Evolutionary conservation across 2,113 vertebrate species (phyloP).

Genomic region (Paralichthys olivaceus): DNA sequence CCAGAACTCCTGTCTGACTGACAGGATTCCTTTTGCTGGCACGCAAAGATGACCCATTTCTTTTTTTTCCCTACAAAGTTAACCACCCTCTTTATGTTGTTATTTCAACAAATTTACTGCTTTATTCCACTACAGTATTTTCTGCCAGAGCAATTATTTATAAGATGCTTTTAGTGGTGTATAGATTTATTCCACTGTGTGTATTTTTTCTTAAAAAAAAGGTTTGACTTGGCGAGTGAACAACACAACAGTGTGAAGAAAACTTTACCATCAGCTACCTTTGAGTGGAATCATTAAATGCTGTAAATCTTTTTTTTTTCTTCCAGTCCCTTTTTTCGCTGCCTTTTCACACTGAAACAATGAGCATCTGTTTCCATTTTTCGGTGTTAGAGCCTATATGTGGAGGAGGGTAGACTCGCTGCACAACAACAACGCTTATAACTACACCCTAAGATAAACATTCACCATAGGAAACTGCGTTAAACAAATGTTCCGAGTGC

Average conservation of each 20-base stretch:
- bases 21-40: conserved; percentile 75
- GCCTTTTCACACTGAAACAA: conserved; percentile 66
- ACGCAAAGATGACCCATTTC: conserved; percentile 72
- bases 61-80: conserved; percentile 54
- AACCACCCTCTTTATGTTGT: conserved; percentile 17
- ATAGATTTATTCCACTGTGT: conserved; percentile 6
- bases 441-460: conserved; percentile 66
- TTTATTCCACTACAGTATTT: conserved; percentile 1
- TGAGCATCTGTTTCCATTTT: conserved; percentile 84
- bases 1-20: conserved; percentile 73
- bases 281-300: conserved; percentile 62
- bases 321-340: conserved; percentile 7
- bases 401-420: conserved; percentile 50
- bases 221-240: conserved; percentile 5
- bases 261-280: conserved; percentile 53
- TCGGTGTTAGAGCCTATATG: conserved; percentile 56
- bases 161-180: conserved; percentile 2
- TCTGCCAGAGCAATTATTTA: not conserved
- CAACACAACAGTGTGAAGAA: conserved; percentile 36
- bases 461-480: conserved; percentile 60
- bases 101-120: conserved; percentile 10
- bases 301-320: conserved; percentile 56
- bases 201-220: conserved; percentile 10
- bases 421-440: conserved; percentile 68
- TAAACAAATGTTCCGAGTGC: conserved; percentile 68